Evolutionary conservation across 2,113 vertebrate species (phyloP).

Genomic region (Rhodinocichla rosea): DNA sequence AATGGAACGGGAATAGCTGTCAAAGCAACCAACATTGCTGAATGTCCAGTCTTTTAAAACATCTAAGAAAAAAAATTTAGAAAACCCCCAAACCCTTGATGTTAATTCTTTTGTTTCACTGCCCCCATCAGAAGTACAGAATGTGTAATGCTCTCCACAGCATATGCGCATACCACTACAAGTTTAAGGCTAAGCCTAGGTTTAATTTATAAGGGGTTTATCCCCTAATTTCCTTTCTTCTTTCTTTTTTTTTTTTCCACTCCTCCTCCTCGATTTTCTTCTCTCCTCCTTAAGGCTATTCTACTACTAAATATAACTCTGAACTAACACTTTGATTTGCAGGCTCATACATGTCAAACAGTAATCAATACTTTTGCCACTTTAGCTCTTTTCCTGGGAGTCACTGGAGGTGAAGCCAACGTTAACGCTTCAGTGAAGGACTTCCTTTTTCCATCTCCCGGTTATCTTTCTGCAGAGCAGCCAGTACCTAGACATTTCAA

Average conservation of each 20-base stretch:
- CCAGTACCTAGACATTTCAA: conserved; percentile 77
- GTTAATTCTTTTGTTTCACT: neutral
- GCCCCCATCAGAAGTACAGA: neutral
- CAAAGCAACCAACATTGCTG: neutral
- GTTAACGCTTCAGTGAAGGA: conserved; percentile 83
- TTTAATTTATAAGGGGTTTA: neutral
- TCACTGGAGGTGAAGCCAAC: neutral
- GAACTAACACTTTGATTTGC: conserved; percentile 16
- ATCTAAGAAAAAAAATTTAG: neutral
- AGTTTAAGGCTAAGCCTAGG: conserved; percentile 69
- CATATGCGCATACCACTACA: neutral
- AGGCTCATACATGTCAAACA: neutral
- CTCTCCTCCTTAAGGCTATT: conserved; percentile 64
- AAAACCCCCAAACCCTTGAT: neutral
- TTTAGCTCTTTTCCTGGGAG: neutral
- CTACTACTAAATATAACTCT: neutral
- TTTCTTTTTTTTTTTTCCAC: no score
- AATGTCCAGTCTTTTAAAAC: neutral
- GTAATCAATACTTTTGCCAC: neutral
- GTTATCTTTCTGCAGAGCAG: conserved; percentile 86
- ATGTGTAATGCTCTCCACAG: neutral
- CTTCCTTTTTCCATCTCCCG: conserved; percentile 83
- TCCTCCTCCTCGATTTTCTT: neutral
- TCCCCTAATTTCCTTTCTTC: neutral
- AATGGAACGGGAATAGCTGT: neutral